Base-by-base conservation (phyloP, 2,113 vertebrate genomes). In the Okapia johnstoni region DNA sequence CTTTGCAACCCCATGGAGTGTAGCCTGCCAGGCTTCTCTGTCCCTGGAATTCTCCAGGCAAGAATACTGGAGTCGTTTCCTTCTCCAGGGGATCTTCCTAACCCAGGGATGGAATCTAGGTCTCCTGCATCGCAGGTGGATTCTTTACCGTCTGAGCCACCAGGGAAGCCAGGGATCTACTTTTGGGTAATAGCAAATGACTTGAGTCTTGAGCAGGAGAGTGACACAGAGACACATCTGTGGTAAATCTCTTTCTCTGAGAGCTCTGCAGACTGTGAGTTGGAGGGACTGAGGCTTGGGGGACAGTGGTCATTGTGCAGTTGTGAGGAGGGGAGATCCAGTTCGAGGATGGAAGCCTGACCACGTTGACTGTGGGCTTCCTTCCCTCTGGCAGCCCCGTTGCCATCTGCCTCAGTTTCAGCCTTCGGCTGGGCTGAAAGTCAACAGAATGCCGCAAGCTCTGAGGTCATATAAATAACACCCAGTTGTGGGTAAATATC, bases 201-300 rank as follows among this genome's bases (percentile, higher is more conserved):
- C n/a, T 86, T n/a, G 76, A 77, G 54, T 86, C 36, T 91, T 81
- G 70, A 60, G 50, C 70, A 84, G 80, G 85, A 30, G 16, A 79
- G 57, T 85, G 50, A 93, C 77, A 88, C 36, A 87, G 76, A 93
- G 83, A 90, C 13, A 19, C 3, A 48, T 94, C 23, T 93, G 43
- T 88, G 13, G 54, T 90, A 40, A 80, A 81, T 52, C 55, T 30
- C 36, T 79, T 93, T 55, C 25, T 61, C 60, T 79, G 33, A 85
- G 30, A 85, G 13, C 33, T 14, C 83, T 73, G n/a, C 80, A 73
- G 48, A 88, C 19, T 63, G 14, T 46, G 23, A 36, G 15, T 40
- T 7, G 21, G 43, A 76, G 79, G 43, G 25, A 50, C 50, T n/a
- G 26, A 85, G 0, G 3, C 66, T 23, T 21, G 4, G 6, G 11